Evolutionary conservation across 2,888 invertebrate genomes (phyloP).

Genomic region (Gibbula magus): DNA sequence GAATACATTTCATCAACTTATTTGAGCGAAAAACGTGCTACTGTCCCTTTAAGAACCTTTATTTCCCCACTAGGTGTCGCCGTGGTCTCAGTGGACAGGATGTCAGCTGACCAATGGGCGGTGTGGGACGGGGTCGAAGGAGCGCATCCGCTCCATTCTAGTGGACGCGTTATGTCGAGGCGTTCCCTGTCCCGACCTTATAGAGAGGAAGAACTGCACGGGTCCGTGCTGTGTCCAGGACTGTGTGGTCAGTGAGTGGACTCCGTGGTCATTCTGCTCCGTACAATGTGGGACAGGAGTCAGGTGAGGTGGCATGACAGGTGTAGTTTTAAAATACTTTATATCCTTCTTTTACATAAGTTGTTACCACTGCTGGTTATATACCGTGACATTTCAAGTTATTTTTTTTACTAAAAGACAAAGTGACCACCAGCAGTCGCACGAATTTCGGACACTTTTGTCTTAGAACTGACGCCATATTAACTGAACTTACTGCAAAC

Average conservation of each 20-base stretch:
- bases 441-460: no score
- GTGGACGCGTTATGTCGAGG: slow-evolving; percentile 45
- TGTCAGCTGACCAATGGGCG: slow-evolving; percentile 50
- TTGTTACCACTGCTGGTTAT: no score
- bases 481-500: no score
- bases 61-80: slow-evolving; percentile 42
- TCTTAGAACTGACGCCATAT: no score
- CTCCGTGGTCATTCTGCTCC: slow-evolving; percentile 50
- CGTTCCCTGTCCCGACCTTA: slow-evolving; percentile 40
- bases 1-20: no score
- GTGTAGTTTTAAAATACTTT: not conserved
- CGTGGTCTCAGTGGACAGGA: slow-evolving; percentile 51
- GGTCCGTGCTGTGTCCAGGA: slow-evolving; percentile 52
- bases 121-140: slow-evolving; percentile 51
- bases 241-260: slow-evolving; percentile 51
- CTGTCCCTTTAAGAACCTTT: no score
- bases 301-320: slow-evolving; percentile 34
- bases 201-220: slow-evolving; percentile 42
- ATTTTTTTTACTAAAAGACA: no score
- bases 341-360: no score
- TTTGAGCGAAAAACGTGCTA: no score
- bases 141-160: slow-evolving; percentile 40
- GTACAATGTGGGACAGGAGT: slow-evolving; percentile 53
- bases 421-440: no score
- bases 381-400: no score